Evolutionary conservation across 1,140 invertebrate species (phyloP), one percentile per base, ranked within the genome.

Genomic region (Pentalonia nigronervosa): DNA sequence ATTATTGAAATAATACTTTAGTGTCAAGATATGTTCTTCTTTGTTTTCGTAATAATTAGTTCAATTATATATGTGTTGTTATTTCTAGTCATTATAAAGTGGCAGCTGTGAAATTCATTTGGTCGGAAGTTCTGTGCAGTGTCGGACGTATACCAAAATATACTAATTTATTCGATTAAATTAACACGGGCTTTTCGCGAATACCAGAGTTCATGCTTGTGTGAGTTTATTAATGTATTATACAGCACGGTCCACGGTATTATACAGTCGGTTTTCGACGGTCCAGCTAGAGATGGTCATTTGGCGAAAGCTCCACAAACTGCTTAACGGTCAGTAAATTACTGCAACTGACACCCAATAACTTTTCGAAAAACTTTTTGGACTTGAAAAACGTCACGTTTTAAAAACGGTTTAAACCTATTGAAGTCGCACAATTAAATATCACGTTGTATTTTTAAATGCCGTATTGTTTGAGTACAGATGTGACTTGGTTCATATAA

Each of bases 101-200:
- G 45, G 14, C 84, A 47, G 41, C 23, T 87, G 84, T n/a, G 84
- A 87, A 86, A 87, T 48, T 87, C 30, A 23, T 30, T 84, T 47
- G 21, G 23, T 86, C 36, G 81, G 60, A 14, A 83, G 41, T 83
- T 41, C 34, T 83, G 23, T 23, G 21, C 2, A 6, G 21, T 21
- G 81, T 17, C 30, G 6, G 14, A 11, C 30, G 30, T n/a, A 14
- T 30, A n/a, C n/a, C 0, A 14, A 76, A 76, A 20, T 76, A 76
- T 76, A 76, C 14, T 76, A 76, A 76, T 76, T 76, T 76, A 76
- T 83, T 83, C 81, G 36, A 36, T 83, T 83, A 83, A 83, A 83
- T 83, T 41, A 34, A 41, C 34, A 41, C 7, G 36, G 20, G 36
- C 36, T 41, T 83, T 83, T n/a, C 8, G 34, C 36, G 81, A 23